Evolutionary conservation across 2,888 invertebrate genomes (phyloP), one percentile per base, ranked within the genome.

Genomic region (Drosophila merina): DNA sequence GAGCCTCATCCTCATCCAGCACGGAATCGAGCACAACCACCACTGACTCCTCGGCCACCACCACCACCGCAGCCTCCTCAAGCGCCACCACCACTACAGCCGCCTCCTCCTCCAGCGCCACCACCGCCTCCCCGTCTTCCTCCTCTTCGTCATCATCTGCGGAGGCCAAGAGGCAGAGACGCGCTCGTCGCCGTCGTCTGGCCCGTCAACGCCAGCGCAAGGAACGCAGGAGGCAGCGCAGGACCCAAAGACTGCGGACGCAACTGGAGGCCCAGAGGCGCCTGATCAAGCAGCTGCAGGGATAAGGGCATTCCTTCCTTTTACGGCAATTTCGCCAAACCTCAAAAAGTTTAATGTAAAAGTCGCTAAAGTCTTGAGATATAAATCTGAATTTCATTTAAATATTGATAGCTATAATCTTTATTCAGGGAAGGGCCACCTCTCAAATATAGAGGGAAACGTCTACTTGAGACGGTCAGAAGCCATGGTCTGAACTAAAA

Each of bases 181-280:
- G 52, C 26, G 51, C 25, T 9, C 67, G 66, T n/a, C 67, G 66
- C 8, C 67, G 67, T 47, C 67, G 66, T n/a, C 45, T 67, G 40
- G 67, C 67, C 9, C 48, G 62, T 6, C 48, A 66, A 40, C 57
- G 67, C 10, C 67, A 66, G 31, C 67, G 66, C 5, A 45, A 57
- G 26, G 50, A 57, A 31, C 67, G 67, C 25, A 42, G 36, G 7
- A 56, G 66, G 31, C 56, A 67, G 57, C 49, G 57, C 33, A n/a
- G 10, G 26, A 25, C 10, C 1, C 12, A 63, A n/a, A 45, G 45
- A n/a, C 57, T 66, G 9, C 57, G 57, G 8, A 12, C 20, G 25
- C 31, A 33, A 26, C 54, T 62, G 8, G 2, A 49, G 25, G 20
- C 12, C 42, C 38, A 62, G 33, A 62, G 64, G 3, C 60, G 47